phyloP scores from a whole-genome alignment of 2,797 vertebrate species.

The Iguana delicatissima region DNA sequence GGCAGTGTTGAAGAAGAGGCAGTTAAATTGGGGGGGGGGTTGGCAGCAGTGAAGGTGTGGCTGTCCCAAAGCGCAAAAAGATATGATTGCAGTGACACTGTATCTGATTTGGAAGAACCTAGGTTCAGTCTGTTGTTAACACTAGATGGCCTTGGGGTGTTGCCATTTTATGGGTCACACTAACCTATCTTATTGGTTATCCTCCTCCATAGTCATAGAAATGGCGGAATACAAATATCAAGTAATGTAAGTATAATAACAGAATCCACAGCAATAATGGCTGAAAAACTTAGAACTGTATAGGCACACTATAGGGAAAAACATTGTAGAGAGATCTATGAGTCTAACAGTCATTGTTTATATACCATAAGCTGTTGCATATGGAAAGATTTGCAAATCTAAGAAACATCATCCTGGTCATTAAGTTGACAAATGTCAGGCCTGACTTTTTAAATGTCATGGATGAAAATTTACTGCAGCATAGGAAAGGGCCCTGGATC shows the following conservation, averaged over 20 bases:
- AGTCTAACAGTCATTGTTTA: slow-evolving; percentile 6
- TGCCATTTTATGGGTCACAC: background rate
- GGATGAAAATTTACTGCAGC: slow-evolving; percentile 14
- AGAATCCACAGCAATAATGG: slow-evolving; percentile 1
- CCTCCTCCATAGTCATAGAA: background rate
- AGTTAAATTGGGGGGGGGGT: too few species aligned
- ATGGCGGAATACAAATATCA: background rate
- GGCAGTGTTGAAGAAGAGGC: too few species aligned
- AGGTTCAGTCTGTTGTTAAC: background rate
- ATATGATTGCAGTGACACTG: background rate
- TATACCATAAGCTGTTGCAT: slow-evolving; percentile 35
- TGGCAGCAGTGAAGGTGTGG: too few species aligned
- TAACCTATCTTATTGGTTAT: background rate
- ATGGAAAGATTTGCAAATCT: slow-evolving; percentile 27
- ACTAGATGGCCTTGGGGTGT: background rate
- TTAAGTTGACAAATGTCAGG: slow-evolving; percentile 42
- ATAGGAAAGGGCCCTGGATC: background rate
- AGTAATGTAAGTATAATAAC: background rate
- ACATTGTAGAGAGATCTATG: background rate
- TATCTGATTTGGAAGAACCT: background rate
- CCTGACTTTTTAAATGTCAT: slow-evolving; percentile 32
- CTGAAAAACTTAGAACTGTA: background rate
- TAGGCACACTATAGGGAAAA: background rate
- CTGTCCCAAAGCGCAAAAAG: background rate
- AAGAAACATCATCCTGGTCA: background rate